A percentile compares a stretch with the other conserved stretches of the same genome.
These are phyloP conservation scores for Acrobeloides nanus DNA, from an alignment of 2,888 invertebrate genomes.

Conservation along the genomic window DNA sequence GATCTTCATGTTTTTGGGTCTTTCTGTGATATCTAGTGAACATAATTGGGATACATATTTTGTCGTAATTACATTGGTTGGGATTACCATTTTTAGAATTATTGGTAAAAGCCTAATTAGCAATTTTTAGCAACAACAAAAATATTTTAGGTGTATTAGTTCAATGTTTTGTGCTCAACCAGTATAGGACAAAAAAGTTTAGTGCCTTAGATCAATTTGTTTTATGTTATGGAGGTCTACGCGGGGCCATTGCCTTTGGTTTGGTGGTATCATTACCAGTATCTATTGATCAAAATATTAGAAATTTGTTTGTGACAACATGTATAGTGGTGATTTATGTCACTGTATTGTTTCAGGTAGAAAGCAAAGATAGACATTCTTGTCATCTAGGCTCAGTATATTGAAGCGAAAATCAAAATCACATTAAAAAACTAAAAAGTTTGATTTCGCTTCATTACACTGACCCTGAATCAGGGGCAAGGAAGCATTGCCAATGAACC, in stretches of 20 bases:
- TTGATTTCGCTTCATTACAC: no score
- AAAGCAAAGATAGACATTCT: no score
- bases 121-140: slow-evolving; percentile 72
- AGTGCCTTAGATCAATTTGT: slow-evolving; percentile 64
- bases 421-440: no score
- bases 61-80: slow-evolving; percentile 64
- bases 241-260: slow-evolving; percentile 95
- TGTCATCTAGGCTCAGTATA: no score
- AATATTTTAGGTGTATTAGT: slow-evolving; percentile 74
- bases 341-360: slow-evolving; percentile 87
- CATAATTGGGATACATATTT: slow-evolving; percentile 5
- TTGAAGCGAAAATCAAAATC: no score
- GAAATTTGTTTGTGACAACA: slow-evolving; percentile 13
- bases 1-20: slow-evolving; percentile 96
- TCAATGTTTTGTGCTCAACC: slow-evolving; percentile 81
- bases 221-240: slow-evolving; percentile 90
- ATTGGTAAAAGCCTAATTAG: no score
- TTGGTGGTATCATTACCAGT: slow-evolving; percentile 73
- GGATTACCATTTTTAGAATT: slow-evolving; percentile 67
- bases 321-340: slow-evolving; percentile 88
- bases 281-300: slow-evolving; percentile 65
- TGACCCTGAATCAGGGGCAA: no score
- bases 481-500: no score
- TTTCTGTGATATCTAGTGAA: slow-evolving; percentile 71
- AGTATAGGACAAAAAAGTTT: slow-evolving; percentile 64